A percentile compares a stretch with the other conserved stretches of the same genome.
phyloP scores from a whole-genome alignment of 1,140 invertebrate genomes.

The Eufriesea mexicana region DNA sequence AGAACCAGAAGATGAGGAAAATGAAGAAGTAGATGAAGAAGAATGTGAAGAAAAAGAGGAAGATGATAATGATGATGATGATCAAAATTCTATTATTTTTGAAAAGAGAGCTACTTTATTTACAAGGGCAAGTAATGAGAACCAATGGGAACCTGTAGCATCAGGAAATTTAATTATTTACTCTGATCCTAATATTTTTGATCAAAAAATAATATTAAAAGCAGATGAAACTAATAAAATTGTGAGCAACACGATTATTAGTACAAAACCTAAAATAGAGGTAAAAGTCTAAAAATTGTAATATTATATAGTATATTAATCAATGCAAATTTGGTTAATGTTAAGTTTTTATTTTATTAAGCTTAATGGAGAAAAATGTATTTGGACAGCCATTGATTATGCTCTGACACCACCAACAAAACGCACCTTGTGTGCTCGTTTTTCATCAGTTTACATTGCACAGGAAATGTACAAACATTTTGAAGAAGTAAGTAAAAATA shows the following conservation, averaged over 20 bases:
- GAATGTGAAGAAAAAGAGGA: conserved; percentile 71
- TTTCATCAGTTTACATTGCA: conserved; percentile 76
- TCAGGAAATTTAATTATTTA: conserved; percentile 80
- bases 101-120: conserved; percentile 75
- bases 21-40: conserved; percentile 22
- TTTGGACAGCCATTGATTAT: conserved; percentile 82
- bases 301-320: neutral
- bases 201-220: conserved; percentile 79
- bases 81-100: conserved; percentile 76
- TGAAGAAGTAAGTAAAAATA: conserved; percentile 74
- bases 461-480: conserved; percentile 81
- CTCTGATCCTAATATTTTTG: conserved; percentile 83
- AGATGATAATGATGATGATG: conserved; percentile 80
- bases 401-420: conserved; percentile 76
- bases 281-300: conserved; percentile 57
- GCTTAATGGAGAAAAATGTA: conserved; percentile 78
- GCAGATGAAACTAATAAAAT: conserved; percentile 76
- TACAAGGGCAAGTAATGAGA: conserved; percentile 47
- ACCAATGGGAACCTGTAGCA: conserved; percentile 71
- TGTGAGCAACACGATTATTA: conserved; percentile 82
- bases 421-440: conserved; percentile 79
- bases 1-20: conserved; percentile 5
- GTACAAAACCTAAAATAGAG: conserved; percentile 79
- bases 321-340: neutral
- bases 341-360: conserved; percentile 43